Base-by-base conservation (phyloP, 2,797 vertebrate species). In the Staurois parvus region DNA sequence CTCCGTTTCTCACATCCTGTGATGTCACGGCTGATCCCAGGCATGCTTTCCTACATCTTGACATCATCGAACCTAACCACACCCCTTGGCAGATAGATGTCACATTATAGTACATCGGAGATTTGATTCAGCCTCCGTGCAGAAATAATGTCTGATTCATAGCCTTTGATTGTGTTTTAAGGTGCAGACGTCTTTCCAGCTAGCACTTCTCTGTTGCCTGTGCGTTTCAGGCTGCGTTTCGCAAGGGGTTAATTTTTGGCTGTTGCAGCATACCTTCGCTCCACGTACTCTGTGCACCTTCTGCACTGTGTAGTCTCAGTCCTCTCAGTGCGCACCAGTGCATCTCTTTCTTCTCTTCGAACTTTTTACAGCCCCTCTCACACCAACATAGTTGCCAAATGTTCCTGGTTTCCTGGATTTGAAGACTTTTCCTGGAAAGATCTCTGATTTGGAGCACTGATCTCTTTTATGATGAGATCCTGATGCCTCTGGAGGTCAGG, bases 11-110 rank as follows among this genome's bases (percentile, higher is more conserved):
- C 45, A 0, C 0, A 78, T 74, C 76, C 52, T 77, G 79, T 73
- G 85, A 86, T 81, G 79, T 86, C 85, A 86, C 75, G 56, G 48
- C 45, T 83, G 85, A 86, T 78, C 52, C 68, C 69, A 74, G 26
- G 29, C 26, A 86, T 74, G 79, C 70, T 78, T 86, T 86, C 85
- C 85, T 83, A 74, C 79, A 81, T 67, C 73, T 66, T 82, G 79
- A 83, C 74, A 73, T 83, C 75, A 86, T 78, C 37, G n/a, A 28
- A 69, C 72, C 30, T 68, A 74, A 40, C 67, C 70, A 48, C 84
- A 81, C 68, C 70, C 64, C 72, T 67, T 45, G 48, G 17, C 75
- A 72, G 26, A 40, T 26, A 56, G 32, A 28, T 84, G 6, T 5
- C 74, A 67, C 69, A n/a, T 9, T 40, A 72, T 40, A 72, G 32